Evolutionary conservation across 2,888 invertebrate genomes (phyloP).

Genomic region (Baccha elongata): DNA sequence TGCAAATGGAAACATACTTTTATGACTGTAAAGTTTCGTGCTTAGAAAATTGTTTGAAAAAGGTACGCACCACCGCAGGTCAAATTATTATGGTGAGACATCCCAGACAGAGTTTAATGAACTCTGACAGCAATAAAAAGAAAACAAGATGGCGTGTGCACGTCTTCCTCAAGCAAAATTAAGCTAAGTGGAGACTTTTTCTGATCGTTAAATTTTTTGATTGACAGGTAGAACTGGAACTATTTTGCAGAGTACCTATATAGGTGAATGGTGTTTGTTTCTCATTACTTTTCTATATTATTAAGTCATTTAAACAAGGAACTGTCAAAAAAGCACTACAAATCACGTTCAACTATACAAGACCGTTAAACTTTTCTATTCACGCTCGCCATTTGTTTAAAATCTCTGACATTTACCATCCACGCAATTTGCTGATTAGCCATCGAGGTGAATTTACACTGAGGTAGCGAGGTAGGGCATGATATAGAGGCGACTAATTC

Average conservation of each 20-base stretch:
- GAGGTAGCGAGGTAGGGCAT: slow-evolving; percentile 1
- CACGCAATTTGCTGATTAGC: slow-evolving; percentile 74
- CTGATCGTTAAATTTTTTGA: slow-evolving; percentile 45
- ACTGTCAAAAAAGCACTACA: slow-evolving; percentile 34
- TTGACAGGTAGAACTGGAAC: slow-evolving; percentile 22
- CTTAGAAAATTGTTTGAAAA: slow-evolving; percentile 27
- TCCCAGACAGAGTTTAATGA: slow-evolving; percentile 46
- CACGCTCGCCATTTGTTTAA: slow-evolving; percentile 54
- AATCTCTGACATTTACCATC: slow-evolving; percentile 64
- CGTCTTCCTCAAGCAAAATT: slow-evolving; percentile 6
- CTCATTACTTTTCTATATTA: slow-evolving; percentile 21
- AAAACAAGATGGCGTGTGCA: slow-evolving; percentile 50
- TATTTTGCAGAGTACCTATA: slow-evolving; percentile 1
- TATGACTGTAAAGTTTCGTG: slow-evolving; percentile 52
- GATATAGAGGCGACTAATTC: slow-evolving; percentile 47
- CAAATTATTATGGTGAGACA: not conserved
- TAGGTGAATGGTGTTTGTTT: not conserved
- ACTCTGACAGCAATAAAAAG: slow-evolving; percentile 33
- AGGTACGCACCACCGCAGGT: not conserved
- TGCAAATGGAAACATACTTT: slow-evolving; percentile 31
- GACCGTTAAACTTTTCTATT: slow-evolving; percentile 23
- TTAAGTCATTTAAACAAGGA: slow-evolving; percentile 33
- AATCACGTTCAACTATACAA: slow-evolving; percentile 16
- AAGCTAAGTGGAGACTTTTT: slow-evolving; percentile 26
- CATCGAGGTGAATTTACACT: slow-evolving; percentile 18